A percentile compares a stretch with the other conserved stretches of the same genome.
Evolutionary conservation across 2,888 invertebrate genomes (phyloP).

Genomic region (Drosophila picticornis): DNA sequence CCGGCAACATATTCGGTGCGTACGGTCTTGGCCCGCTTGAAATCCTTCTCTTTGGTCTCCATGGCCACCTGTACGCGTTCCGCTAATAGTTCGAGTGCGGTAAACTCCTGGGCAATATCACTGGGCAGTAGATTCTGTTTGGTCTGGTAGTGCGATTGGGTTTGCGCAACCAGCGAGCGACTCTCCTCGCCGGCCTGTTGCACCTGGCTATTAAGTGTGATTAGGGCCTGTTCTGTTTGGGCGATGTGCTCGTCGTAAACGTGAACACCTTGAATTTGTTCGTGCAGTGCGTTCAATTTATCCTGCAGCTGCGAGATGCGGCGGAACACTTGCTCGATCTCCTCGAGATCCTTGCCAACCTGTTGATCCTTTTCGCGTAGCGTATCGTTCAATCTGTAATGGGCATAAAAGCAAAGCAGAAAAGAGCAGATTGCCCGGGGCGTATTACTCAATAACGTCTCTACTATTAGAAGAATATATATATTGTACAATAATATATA

Average conservation of each 20-base stretch:
- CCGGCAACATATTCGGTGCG: conserved; percentile 92
- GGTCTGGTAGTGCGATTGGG: conserved; percentile 88
- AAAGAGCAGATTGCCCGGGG: conserved; percentile 51
- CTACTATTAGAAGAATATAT: conserved; percentile 29
- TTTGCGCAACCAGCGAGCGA: conserved; percentile 87
- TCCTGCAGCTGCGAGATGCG: conserved; percentile 90
- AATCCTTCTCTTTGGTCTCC: conserved; percentile 95
- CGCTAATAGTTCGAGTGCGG: conserved; percentile 92
- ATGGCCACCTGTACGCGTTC: conserved; percentile 92
- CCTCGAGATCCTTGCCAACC: conserved; percentile 90
- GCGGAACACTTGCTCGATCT: conserved; percentile 90
- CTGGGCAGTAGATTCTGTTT: conserved; percentile 89
- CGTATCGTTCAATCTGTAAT: conserved; percentile 91
- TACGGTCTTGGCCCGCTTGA: conserved; percentile 93
- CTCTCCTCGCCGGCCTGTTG: conserved; percentile 87
- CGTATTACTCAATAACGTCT: conserved; percentile 57
- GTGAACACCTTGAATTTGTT: conserved; percentile 90
- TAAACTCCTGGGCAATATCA: conserved; percentile 92
- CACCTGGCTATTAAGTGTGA: conserved; percentile 87
- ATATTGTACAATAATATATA: conserved; percentile 46
- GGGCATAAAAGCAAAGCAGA: conserved; percentile 15
- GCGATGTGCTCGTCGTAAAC: conserved; percentile 91
- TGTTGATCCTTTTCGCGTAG: conserved; percentile 91
- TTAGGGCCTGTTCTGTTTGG: conserved; percentile 87
- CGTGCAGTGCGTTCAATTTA: conserved; percentile 88